Base-by-base conservation (phyloP, 2,113 vertebrate genomes). In the Cettia cetti region DNA sequence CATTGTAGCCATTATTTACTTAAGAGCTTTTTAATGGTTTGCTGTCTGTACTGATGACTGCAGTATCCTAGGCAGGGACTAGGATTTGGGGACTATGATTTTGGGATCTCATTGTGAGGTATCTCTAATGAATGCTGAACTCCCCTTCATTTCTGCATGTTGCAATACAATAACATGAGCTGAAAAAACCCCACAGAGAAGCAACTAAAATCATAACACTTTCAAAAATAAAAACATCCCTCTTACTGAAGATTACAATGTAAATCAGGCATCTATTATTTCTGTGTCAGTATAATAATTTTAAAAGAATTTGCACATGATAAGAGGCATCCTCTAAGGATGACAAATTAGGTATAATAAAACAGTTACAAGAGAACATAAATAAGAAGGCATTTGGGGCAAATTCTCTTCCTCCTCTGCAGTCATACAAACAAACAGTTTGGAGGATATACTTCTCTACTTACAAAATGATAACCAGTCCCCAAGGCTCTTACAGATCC, bases 251-350 rank as follows among this genome's bases (percentile, higher is more conserved):
- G 81, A 96, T 97, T 96, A 93, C 75, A 84, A 66, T 57, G 95
- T 93, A 96, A 96, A 97, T 95, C 95, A 93, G 71, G 88, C 75
- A 79, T 56, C 91, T 97, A 93, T 93, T 95, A 96, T 96, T 97
- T 94, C 90, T 79, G 10, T 90, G 87, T 95, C 83, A 91, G 89
- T 93, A 77, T 80, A 95, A 95, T 95, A 93, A 97, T 96, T 97
- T 96, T 17, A 94, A 93, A 94, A 92, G 75, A 95, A 92, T 90
- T 96, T 96, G 42, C 79, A 88, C 86, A 95, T 65, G 64, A 82
- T 94, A 96, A 86, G 79, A 94, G 49, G 56, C 94, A 93, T 95
- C 76, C 90, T 92, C 87, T 95, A 92, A 95, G 90, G 89, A 93
- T 92, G 82, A 91, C 63, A 96, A 94, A 96, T 90, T 92, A 95